Evolutionary conservation across 1,140 invertebrate species (phyloP).

Genomic region (Hylyphantes graminicola): DNA sequence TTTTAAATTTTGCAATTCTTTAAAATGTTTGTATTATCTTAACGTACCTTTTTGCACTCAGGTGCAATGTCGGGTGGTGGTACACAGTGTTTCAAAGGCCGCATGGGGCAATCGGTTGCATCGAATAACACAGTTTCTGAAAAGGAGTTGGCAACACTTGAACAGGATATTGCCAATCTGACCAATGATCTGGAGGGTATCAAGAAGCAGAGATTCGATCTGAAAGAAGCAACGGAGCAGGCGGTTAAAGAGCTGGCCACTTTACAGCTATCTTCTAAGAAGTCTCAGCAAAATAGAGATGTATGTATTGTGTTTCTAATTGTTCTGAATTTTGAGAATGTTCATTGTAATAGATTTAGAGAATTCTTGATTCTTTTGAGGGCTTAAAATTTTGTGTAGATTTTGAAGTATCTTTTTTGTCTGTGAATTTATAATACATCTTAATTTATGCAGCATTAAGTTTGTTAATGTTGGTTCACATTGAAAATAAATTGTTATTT

Average conservation of each 20-base stretch:
- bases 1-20: too few species aligned
- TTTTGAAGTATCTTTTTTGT: too few species aligned
- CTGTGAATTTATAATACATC: too few species aligned
- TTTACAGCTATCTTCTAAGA: conserved; percentile 34
- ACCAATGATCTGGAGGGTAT: conserved; percentile 53
- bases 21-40: neutral
- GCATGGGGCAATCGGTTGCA: conserved; percentile 81
- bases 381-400: too few species aligned
- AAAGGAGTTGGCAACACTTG: conserved; percentile 68
- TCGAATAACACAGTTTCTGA: conserved; percentile 68
- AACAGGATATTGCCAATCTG: conserved; percentile 71
- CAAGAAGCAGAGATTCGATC: neutral
- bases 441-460: too few species aligned
- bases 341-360: too few species aligned
- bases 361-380: too few species aligned
- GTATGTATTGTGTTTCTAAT: too few species aligned
- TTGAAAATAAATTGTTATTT: too few species aligned
- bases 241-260: neutral
- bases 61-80: conserved; percentile 97
- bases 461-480: too few species aligned
- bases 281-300: conserved; percentile 1
- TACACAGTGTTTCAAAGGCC: conserved; percentile 73
- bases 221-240: conserved; percentile 12
- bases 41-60: conserved; percentile 40
- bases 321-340: too few species aligned